A percentile compares a stretch with the other conserved stretches of the same genome.
Evolutionary conservation across 2,888 invertebrate species (phyloP).

Genomic region (Nysson spinosus): DNA sequence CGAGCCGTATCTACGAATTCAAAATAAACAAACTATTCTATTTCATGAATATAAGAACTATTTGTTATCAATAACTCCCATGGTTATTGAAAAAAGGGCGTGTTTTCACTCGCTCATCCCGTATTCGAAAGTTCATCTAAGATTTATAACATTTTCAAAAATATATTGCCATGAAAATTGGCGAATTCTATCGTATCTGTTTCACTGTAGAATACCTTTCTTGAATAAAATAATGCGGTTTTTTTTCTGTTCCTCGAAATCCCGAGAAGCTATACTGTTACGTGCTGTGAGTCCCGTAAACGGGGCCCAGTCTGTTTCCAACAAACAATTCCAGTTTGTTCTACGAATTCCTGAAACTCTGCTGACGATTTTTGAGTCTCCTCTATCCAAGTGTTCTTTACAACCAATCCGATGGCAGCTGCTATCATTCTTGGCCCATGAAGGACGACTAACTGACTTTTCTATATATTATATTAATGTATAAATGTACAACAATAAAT

Average conservation of each 20-base stretch:
- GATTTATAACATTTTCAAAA: no score
- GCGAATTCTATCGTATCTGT: not conserved
- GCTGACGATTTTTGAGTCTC: constrained; percentile 47
- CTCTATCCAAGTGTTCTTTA: constrained; percentile 47
- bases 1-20: constrained; percentile 63
- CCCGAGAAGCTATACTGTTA: not conserved
- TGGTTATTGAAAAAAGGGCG: no score
- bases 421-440: constrained; percentile 54
- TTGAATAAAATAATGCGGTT: constrained; percentile 23
- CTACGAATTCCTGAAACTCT: constrained; percentile 5
- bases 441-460: constrained; percentile 20
- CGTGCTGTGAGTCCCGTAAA: not conserved
- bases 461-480: constrained; percentile 34
- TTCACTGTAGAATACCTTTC: constrained; percentile 42
- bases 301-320: constrained; percentile 2
- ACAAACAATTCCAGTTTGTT: not conserved
- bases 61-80: no score
- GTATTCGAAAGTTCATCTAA: no score
- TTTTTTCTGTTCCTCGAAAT: constrained; percentile 13
- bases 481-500: no score
- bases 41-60: no score
- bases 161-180: not conserved
- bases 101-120: no score
- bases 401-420: constrained; percentile 19
- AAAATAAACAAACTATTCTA: not conserved